Evolutionary conservation across 1,140 invertebrate species (phyloP).

Genomic region (Achatina immaculata): DNA sequence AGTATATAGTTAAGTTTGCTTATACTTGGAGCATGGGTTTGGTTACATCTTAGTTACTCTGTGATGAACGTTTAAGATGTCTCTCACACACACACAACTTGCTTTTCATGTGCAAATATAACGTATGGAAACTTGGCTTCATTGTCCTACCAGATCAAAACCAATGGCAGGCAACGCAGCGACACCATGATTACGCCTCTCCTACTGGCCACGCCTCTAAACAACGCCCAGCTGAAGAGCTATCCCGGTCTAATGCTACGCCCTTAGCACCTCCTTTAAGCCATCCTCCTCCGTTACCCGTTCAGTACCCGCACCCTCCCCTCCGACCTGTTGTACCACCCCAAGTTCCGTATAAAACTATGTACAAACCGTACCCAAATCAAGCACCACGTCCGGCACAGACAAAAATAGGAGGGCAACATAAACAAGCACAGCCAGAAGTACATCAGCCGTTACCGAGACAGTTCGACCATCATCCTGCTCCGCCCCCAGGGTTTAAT

Average conservation of each 20-base stretch:
- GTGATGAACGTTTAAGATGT: not conserved
- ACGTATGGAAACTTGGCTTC: constrained; percentile 21
- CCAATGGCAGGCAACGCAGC: constrained; percentile 19
- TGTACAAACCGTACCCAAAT: constrained; percentile 24
- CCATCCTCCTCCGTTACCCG: constrained; percentile 23
- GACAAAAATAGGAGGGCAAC: not conserved
- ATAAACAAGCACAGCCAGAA: not conserved
- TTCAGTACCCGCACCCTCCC: not conserved
- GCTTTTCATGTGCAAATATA: not conserved
- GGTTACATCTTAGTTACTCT: not conserved
- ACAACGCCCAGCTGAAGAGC: constrained; percentile 7
- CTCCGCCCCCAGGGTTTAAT: not conserved
- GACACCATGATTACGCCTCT: constrained; percentile 9
- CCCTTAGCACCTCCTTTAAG: not conserved
- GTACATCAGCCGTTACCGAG: not conserved
- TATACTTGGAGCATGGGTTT: not conserved
- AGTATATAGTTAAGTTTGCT: too few species aligned
- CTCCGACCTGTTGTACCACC: not conserved
- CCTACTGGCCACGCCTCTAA: constrained; percentile 24
- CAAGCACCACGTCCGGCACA: constrained; percentile 13
- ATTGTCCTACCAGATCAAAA: constrained; percentile 30
- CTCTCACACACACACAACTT: not conserved
- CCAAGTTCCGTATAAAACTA: not conserved
- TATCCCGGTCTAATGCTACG: not conserved
- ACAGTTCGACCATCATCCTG: not conserved